Percentiles rank a stretch among this genome's conserved stretches.
phyloP scores from a whole-genome alignment of 2,797 vertebrate species.

The Bradypodion pumilum region DNA sequence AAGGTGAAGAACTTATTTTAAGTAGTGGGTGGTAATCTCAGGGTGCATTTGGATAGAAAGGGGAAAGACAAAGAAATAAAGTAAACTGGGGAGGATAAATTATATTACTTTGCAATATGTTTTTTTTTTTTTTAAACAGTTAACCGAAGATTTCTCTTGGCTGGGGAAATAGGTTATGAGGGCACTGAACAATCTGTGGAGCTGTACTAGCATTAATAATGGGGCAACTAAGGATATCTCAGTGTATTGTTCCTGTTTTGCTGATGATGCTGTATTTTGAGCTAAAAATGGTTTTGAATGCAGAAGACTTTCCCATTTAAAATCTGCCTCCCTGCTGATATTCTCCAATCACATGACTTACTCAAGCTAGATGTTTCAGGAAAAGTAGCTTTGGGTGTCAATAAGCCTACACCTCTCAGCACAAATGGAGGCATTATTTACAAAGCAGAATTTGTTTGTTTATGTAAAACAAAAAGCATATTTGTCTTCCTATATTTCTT shows the following conservation, averaged over 20 bases:
- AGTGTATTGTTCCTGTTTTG: constrained; percentile 49
- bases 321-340: constrained; percentile 51
- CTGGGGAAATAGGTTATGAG: constrained; percentile 18
- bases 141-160: constrained; percentile 24
- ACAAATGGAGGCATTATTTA: constrained; percentile 49
- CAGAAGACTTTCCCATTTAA: constrained; percentile 50
- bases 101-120: constrained; percentile 7
- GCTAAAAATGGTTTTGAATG: constrained; percentile 53
- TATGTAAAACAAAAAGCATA: constrained; percentile 58
- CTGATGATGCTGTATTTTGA: constrained; percentile 44
- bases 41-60: constrained; percentile 7
- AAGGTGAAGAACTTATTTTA: constrained; percentile 33
- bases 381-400: constrained; percentile 60
- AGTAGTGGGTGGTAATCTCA: constrained; percentile 13
- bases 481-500: constrained; percentile 55
- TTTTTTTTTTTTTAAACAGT: constrained; percentile 8
- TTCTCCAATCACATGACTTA: constrained; percentile 46
- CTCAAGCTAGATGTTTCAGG: constrained; percentile 58
- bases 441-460: constrained; percentile 50
- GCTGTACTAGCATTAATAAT: constrained; percentile 36
- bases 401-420: constrained; percentile 59
- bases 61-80: constrained; percentile 9
- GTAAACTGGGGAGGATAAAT: constrained; percentile 23
- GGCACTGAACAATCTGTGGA: constrained; percentile 16
- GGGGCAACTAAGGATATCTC: constrained; percentile 39